These are phyloP conservation scores for Scaptomyza pallida DNA, from an alignment of 1,140 invertebrate genomes.

Conservation along the genomic window DNA sequence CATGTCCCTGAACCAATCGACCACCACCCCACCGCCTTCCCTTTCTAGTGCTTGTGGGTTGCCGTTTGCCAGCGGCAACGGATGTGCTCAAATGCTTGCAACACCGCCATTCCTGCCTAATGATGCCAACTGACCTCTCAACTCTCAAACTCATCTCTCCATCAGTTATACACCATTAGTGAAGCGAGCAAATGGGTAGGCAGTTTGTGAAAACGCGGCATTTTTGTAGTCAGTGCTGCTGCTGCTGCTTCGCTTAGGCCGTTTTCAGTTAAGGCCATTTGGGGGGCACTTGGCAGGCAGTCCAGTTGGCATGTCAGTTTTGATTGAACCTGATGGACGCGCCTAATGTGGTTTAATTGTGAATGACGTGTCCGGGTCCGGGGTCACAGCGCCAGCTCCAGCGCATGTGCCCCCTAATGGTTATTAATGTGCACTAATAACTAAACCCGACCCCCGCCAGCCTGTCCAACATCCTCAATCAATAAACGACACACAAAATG, in stretches of 20 bases:
- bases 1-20: slow-evolving; percentile 55
- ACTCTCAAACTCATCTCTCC: slow-evolving; percentile 5
- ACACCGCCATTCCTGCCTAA: slow-evolving; percentile 42
- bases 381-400: slow-evolving; percentile 27
- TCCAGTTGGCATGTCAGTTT: slow-evolving; percentile 65
- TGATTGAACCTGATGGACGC: slow-evolving; percentile 73
- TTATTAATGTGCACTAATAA: slow-evolving; percentile 57
- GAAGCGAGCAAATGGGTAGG: background rate
- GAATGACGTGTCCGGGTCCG: slow-evolving; percentile 64
- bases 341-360: slow-evolving; percentile 73
- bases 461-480: slow-evolving; percentile 1
- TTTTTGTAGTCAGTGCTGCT: slow-evolving; percentile 30
- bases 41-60: slow-evolving; percentile 1
- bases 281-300: slow-evolving; percentile 35
- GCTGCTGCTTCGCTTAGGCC: slow-evolving; percentile 15
- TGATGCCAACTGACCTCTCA: slow-evolving; percentile 42
- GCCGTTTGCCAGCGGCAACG: slow-evolving; percentile 16
- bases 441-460: slow-evolving; percentile 14
- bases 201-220: slow-evolving; percentile 8
- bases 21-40: background rate
- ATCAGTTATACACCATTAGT: slow-evolving; percentile 63
- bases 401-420: too few species aligned
- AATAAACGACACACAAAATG: slow-evolving; percentile 10
- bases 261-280: slow-evolving; percentile 16
- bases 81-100: slow-evolving; percentile 18